A percentile compares a stretch with the other conserved stretches of the same genome.
These are phyloP conservation scores for Rhombomys opimus DNA, from an alignment of 2,113 vertebrate species.

Conservation along the genomic window DNA sequence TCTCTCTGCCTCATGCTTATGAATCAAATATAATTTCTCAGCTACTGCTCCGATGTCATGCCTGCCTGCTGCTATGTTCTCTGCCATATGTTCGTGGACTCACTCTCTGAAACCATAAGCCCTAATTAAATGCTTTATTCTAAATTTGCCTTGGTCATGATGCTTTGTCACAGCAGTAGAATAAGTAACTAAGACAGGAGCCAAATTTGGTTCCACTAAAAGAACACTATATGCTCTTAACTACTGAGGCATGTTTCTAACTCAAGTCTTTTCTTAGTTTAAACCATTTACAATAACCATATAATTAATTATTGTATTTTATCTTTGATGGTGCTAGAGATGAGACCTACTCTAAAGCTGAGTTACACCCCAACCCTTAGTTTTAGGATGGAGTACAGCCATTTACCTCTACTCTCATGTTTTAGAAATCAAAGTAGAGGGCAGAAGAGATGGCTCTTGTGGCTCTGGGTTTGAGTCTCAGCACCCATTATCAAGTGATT, in stretches of 20 bases:
- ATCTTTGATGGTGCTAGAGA: not conserved
- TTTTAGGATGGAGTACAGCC: not conserved
- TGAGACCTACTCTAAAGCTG: not conserved
- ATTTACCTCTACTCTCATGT: not conserved
- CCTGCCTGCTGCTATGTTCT: not conserved
- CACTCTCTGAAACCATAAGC: not conserved
- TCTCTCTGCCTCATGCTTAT: not conserved
- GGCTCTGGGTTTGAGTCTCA: not conserved
- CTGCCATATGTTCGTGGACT: not conserved
- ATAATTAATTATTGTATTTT: not conserved
- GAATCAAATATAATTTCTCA: not conserved
- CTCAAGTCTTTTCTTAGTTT: not conserved
- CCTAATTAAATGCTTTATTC: not conserved
- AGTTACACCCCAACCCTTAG: not conserved
- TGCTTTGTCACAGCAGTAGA: not conserved
- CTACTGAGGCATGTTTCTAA: not conserved
- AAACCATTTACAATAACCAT: not conserved
- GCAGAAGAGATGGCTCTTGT: not conserved
- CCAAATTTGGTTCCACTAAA: not conserved
- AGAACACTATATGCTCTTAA: not conserved
- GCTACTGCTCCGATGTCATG: not conserved
- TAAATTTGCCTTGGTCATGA: not conserved
- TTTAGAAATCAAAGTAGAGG: conserved; percentile 1
- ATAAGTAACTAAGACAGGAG: not conserved
- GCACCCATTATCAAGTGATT: not conserved